phyloP scores from a whole-genome alignment of 2,888 invertebrate species.

The Parochlus steinenii region DNA sequence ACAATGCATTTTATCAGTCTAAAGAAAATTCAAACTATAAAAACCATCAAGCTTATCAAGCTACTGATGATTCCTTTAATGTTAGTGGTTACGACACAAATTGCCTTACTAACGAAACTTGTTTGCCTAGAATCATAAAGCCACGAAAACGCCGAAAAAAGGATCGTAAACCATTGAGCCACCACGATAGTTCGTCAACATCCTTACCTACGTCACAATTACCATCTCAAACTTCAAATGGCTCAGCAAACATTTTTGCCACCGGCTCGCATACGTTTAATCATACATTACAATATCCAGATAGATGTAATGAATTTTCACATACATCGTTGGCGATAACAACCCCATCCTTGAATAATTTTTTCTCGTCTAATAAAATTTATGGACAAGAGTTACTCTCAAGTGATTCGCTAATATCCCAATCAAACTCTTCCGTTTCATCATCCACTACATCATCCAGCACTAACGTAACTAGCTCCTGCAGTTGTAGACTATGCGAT shows the following conservation, averaged over 20 bases:
- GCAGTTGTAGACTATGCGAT: slow-evolving; percentile 24
- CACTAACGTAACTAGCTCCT: slow-evolving; percentile 13
- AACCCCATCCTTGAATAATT: no score
- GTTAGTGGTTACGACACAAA: no score
- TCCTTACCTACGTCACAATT: slow-evolving; percentile 14
- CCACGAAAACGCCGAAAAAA: slow-evolving; percentile 80
- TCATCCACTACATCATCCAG: slow-evolving; percentile 1
- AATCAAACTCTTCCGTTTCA: slow-evolving; percentile 1
- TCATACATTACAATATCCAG: no score
- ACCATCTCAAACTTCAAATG: no score
- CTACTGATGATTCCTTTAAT: no score
- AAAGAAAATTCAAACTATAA: slow-evolving; percentile 1
- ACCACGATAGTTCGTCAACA: slow-evolving; percentile 12
- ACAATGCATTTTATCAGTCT: neutral
- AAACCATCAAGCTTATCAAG: slow-evolving; percentile 25
- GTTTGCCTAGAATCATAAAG: slow-evolving; percentile 75
- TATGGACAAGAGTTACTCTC: no score
- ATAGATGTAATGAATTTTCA: no score
- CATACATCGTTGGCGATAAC: no score
- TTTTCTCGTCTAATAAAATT: no score
- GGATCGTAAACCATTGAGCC: slow-evolving; percentile 73
- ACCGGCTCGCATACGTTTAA: no score
- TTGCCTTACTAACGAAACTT: slow-evolving; percentile 41
- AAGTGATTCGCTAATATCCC: no score
- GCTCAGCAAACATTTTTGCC: no score